These are phyloP conservation scores for Drosophila ambigua DNA, from an alignment of 1,140 invertebrate genomes.

Conservation along the genomic window DNA sequence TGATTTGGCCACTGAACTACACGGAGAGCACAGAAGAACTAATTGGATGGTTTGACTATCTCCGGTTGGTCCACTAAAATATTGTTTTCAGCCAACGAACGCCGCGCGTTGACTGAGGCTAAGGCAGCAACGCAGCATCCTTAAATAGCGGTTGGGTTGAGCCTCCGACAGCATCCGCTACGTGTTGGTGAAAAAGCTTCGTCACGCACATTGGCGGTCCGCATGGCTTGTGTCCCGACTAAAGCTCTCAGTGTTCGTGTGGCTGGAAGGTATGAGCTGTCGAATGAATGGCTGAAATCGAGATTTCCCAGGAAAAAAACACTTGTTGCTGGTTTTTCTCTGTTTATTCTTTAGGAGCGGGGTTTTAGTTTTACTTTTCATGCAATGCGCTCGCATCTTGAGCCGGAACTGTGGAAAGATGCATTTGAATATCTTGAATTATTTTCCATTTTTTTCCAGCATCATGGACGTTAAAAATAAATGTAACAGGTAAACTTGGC, in stretches of 20 bases:
- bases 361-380: constrained; percentile 19
- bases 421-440: constrained; percentile 59
- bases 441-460: constrained; percentile 57
- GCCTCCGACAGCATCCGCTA: constrained; percentile 53
- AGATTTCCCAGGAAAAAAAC: constrained; percentile 23
- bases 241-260: constrained; percentile 29
- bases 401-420: constrained; percentile 39
- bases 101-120: constrained; percentile 80
- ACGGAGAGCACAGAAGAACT: background rate
- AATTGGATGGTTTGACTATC: constrained; percentile 30
- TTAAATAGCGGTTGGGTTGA: constrained; percentile 70
- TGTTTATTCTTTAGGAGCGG: constrained; percentile 43
- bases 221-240: constrained; percentile 46
- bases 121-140: constrained; percentile 80
- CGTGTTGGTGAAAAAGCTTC: constrained; percentile 60
- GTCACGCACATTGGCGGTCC: constrained; percentile 10
- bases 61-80: constrained; percentile 28
- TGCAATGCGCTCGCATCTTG: constrained; percentile 13
- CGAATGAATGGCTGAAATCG: constrained; percentile 2
- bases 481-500: constrained; percentile 67
- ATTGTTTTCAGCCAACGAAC: constrained; percentile 63
- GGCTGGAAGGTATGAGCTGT: constrained; percentile 35
- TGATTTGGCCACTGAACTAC: constrained; percentile 17
- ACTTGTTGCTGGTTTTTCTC: constrained; percentile 16
- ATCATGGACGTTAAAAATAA: constrained; percentile 65